phyloP scores from a whole-genome alignment of 2,888 invertebrate genomes.

The Acanthosepion pharaonis region DNA sequence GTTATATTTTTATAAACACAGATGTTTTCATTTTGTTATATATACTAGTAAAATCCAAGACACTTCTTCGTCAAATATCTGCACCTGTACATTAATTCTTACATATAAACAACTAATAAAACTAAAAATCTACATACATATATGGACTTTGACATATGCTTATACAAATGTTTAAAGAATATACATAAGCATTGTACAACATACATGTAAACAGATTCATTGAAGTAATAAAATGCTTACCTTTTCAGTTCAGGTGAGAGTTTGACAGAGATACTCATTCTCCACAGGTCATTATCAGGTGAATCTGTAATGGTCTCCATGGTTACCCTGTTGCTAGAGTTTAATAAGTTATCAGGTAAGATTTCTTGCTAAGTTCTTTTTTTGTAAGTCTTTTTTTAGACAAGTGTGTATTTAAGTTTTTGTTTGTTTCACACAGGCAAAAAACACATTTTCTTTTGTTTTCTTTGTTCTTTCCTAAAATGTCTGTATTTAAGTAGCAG shows the following conservation, averaged over 20 bases:
- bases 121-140: no score
- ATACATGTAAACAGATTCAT: not conserved
- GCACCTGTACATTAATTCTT: no score
- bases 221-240: not conserved
- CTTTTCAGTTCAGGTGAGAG: constrained; percentile 39
- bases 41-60: no score
- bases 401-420: not conserved
- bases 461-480: not conserved
- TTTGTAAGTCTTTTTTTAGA: not conserved
- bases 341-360: not conserved
- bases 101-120: no score
- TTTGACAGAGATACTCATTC: constrained; percentile 43
- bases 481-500: no score
- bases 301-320: constrained; percentile 44
- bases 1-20: no score
- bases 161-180: not conserved
- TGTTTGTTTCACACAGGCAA: not conserved
- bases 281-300: constrained; percentile 24
- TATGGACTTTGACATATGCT: not conserved
- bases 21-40: no score
- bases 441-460: not conserved
- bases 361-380: not conserved
- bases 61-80: no score
- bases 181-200: not conserved
- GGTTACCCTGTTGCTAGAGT: not conserved